phyloP scores from a whole-genome alignment of 2,888 invertebrate genomes.

The Dynastes maya region DNA sequence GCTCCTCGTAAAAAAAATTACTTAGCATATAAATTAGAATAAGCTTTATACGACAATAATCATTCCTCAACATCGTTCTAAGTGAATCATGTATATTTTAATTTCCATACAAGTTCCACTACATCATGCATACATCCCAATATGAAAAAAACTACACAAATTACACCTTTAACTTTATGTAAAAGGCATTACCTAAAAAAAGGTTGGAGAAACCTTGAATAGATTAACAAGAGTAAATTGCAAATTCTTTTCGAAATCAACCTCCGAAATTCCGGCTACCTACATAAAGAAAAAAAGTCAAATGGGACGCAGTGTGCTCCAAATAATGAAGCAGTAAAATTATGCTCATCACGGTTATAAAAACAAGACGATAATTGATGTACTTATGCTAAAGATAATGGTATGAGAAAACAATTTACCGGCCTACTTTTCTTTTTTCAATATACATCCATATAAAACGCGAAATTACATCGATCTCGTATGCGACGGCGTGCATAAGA shows the following conservation, averaged over 20 bases:
- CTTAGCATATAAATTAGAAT: slow-evolving; percentile 39
- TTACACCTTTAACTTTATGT: slow-evolving; percentile 44
- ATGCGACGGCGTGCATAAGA: slow-evolving; percentile 8
- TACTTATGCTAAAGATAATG: slow-evolving; percentile 50
- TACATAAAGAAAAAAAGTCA: not conserved
- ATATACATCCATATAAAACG: slow-evolving; percentile 44
- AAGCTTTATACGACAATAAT: not conserved
- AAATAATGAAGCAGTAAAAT: slow-evolving; percentile 60
- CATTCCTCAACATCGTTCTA: not conserved
- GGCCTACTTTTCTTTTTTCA: slow-evolving; percentile 49
- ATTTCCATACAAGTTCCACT: not conserved
- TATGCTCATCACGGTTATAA: slow-evolving; percentile 47
- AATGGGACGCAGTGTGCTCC: slow-evolving; percentile 11
- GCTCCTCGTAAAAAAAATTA: slow-evolving; percentile 1
- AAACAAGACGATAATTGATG: slow-evolving; percentile 50
- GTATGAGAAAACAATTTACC: slow-evolving; percentile 58
- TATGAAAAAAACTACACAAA: slow-evolving; percentile 18
- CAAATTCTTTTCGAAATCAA: slow-evolving; percentile 34
- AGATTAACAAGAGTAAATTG: slow-evolving; percentile 35
- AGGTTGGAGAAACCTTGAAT: not conserved
- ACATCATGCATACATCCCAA: too few species aligned
- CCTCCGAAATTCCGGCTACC: not conserved
- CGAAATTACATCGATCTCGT: slow-evolving; percentile 49
- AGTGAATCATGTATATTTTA: not conserved
- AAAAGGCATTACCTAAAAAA: slow-evolving; percentile 14